Conservation (phyloP, 2,113 vertebrate genomes). For the Cervus canadensis region DNA sequence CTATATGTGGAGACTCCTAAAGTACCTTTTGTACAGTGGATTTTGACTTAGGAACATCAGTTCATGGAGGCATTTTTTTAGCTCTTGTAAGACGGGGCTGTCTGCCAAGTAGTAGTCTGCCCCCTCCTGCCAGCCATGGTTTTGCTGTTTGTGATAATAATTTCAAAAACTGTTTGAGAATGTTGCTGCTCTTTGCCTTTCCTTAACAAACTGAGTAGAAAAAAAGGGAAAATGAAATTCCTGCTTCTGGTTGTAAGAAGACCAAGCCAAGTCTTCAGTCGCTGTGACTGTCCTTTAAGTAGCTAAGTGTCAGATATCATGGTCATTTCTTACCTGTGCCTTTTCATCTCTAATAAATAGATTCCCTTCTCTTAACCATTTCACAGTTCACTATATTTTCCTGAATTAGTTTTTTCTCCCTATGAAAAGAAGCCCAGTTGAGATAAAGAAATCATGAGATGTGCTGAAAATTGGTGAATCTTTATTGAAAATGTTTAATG, state of each 20-base stretch:
- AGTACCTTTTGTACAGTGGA: neutral
- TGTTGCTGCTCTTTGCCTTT: neutral
- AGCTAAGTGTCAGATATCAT: neutral
- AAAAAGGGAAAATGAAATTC: neutral
- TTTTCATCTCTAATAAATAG: neutral
- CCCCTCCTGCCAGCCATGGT: neutral
- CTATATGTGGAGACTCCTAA: neutral
- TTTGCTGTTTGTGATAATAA: neutral
- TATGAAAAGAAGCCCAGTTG: neutral
- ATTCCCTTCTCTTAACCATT: neutral
- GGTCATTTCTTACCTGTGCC: neutral
- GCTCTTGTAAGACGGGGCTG: neutral
- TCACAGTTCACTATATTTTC: neutral
- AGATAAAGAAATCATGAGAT: neutral
- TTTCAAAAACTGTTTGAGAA: slow-evolving; percentile 15
- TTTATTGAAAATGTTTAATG: slow-evolving; percentile 3
- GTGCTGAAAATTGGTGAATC: neutral
- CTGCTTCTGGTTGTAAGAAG: neutral
- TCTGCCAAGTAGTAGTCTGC: neutral
- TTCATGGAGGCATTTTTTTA: neutral
- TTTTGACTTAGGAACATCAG: neutral
- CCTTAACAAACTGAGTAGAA: neutral
- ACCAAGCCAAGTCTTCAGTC: neutral
- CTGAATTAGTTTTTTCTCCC: neutral
- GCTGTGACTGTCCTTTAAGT: neutral